Base-by-base conservation (phyloP, 1,140 invertebrate genomes). In the Halesus radiatus region DNA sequence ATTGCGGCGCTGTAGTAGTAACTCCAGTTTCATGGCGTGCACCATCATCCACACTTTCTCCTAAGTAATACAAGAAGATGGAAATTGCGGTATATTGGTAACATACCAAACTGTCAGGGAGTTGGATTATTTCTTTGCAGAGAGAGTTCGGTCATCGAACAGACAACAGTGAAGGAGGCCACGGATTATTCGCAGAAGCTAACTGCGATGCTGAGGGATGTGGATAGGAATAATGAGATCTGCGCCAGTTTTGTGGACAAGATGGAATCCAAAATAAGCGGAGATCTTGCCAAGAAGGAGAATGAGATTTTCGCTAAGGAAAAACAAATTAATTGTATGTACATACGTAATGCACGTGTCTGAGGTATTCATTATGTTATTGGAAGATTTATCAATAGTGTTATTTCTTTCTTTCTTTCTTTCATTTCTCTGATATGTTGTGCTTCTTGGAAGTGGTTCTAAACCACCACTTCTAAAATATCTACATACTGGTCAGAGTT, bases 111-210 rank as follows among this genome's bases (percentile, higher is more conserved):
- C 32, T 37, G 32, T 4, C 32, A 37, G 7, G 3, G 32, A 8
- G 32, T 37, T 37, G 3, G n/a, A 18, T 64, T 32, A 64, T 64
- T 64, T 64, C 15, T 64, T 29, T 79, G 13, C 26, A 83, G 82
- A 32, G 82, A 81, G 50, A 76, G 74, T 26, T 37, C 74, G 4
- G 53, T 18, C 22, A 54, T 79, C 3, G 82, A 83, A 53, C 76
- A 81, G 29, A 26, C 52, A 3, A 81, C 73, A 15, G 72, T 83
- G 16, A 78, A 77, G 66, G 82, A 79, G 15, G 50, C 62, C 15
- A 81, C 52, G 37, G 73, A 64, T 20, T 83, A 81, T 81, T 79
- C 80, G 1, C 60, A 81, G 76, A 78, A 79, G 45, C 66, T 83
- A 22, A 37, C 81, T 13, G 1, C 15, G n/a, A 72, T 83, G 2